Percentiles rank a stretch among this genome's conserved stretches.
These are phyloP conservation scores for Oncorhynchus tshawytscha DNA, from an alignment of 2,113 vertebrate species.

Conservation along the genomic window DNA sequence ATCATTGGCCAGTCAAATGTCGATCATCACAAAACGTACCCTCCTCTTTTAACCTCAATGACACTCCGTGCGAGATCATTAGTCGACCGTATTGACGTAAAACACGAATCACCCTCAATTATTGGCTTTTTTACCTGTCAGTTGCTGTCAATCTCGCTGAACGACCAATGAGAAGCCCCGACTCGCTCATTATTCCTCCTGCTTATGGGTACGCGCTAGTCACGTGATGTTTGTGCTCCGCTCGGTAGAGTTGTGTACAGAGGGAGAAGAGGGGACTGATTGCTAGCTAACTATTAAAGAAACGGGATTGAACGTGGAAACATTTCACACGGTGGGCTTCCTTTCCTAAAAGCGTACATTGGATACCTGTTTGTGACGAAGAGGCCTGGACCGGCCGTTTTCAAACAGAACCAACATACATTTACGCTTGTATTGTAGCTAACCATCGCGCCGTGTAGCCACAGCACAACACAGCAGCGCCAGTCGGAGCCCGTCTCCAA, in stretches of 20 bases:
- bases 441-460: conserved; percentile 30
- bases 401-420: too few relatives aligned
- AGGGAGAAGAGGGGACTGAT: conserved; percentile 54
- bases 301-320: conserved; percentile 59
- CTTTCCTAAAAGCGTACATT: conserved; percentile 35
- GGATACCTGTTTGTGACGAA: conserved; percentile 46
- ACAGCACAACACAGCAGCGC: conserved; percentile 29
- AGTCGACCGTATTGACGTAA: conserved; percentile 56
- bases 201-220: conserved; percentile 64
- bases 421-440: too few relatives aligned
- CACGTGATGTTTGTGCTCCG: conserved; percentile 89
- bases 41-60: conserved; percentile 37
- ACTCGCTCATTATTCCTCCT: conserved; percentile 38
- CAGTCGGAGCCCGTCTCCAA: conserved; percentile 60
- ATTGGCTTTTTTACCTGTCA: conserved; percentile 25
- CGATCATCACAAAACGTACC: conserved; percentile 36
- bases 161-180: conserved; percentile 35
- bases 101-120: neutral
- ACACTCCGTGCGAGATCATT: conserved; percentile 50
- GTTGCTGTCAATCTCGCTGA: neutral
- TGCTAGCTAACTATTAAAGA: conserved; percentile 66
- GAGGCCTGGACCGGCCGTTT: too few relatives aligned
- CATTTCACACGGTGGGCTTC: conserved; percentile 62
- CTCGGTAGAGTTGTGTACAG: conserved; percentile 73
- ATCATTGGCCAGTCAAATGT: conserved; percentile 28